Percentiles rank a stretch among this genome's conserved stretches.
phyloP scores from a whole-genome alignment of 2,888 invertebrate genomes.

The Scaptomyza parva region DNA sequence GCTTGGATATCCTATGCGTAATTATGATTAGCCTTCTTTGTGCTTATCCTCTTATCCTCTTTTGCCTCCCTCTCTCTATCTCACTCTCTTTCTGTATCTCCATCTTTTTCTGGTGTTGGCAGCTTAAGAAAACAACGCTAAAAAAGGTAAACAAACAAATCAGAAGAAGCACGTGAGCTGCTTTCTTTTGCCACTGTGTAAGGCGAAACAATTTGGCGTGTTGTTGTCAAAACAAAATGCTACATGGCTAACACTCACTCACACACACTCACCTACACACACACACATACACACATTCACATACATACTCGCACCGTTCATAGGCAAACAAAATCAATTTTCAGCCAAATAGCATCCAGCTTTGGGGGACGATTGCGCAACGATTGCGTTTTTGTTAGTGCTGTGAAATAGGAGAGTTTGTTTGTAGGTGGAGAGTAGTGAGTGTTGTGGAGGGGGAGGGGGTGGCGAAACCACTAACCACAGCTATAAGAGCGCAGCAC shows the following conservation, averaged over 20 bases:
- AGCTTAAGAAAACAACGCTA: slow-evolving; percentile 20
- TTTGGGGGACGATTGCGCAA: slow-evolving; percentile 47
- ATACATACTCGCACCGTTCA: slow-evolving; percentile 1
- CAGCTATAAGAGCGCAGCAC: slow-evolving; percentile 24
- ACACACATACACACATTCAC: slow-evolving; percentile 17
- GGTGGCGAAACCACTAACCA: slow-evolving; percentile 6
- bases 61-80: no score
- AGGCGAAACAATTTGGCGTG: slow-evolving; percentile 54
- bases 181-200: slow-evolving; percentile 41
- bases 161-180: slow-evolving; percentile 55
- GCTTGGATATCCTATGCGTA: background rate
- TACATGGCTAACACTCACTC: slow-evolving; percentile 20
- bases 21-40: background rate
- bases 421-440: background rate
- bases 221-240: slow-evolving; percentile 76
- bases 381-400: slow-evolving; percentile 9
- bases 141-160: slow-evolving; percentile 67
- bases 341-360: slow-evolving; percentile 45
- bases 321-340: slow-evolving; percentile 58
- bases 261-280: slow-evolving; percentile 9
- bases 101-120: background rate
- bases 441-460: no score
- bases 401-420: background rate
- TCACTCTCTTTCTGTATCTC: no score
- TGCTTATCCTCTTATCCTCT: background rate